A percentile compares a stretch with the other conserved stretches of the same genome.
Conservation (phyloP, 2,113 vertebrate genomes). For the Cepphus grylle region DNA sequence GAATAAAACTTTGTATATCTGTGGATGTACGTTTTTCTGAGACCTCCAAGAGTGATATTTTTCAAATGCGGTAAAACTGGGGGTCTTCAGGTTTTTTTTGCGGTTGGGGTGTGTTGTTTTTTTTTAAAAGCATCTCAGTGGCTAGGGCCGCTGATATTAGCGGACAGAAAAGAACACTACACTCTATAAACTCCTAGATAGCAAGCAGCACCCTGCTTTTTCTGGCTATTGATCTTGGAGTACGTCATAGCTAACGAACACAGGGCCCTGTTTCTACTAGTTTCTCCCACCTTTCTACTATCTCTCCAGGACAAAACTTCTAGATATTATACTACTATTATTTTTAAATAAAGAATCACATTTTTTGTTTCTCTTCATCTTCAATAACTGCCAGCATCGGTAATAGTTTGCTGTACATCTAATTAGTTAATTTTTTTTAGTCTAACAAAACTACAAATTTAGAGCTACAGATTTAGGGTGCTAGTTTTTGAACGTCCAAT, state of each 20-base stretch:
- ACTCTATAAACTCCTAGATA: background rate
- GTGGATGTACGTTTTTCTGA: background rate
- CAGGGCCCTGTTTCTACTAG: background rate
- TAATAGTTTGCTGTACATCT: background rate
- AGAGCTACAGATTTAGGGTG: background rate
- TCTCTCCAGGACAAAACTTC: background rate
- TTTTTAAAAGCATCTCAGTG: background rate
- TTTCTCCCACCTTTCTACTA: background rate
- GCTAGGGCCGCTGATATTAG: background rate
- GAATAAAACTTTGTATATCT: conserved; percentile 6
- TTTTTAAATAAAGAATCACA: background rate
- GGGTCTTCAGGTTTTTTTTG: background rate
- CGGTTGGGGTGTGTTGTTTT: background rate
- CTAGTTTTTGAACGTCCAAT: background rate
- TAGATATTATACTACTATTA: background rate
- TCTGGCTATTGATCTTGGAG: background rate
- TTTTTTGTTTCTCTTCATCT: background rate
- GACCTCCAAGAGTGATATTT: background rate
- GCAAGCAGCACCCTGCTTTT: background rate
- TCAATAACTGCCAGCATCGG: background rate
- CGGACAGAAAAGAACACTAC: background rate
- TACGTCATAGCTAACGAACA: background rate
- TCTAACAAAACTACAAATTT: background rate
- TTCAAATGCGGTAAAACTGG: background rate
- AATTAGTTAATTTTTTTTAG: background rate